Base-by-base conservation (phyloP, 2,888 invertebrate genomes). In the Crossocerus cetratus region DNA sequence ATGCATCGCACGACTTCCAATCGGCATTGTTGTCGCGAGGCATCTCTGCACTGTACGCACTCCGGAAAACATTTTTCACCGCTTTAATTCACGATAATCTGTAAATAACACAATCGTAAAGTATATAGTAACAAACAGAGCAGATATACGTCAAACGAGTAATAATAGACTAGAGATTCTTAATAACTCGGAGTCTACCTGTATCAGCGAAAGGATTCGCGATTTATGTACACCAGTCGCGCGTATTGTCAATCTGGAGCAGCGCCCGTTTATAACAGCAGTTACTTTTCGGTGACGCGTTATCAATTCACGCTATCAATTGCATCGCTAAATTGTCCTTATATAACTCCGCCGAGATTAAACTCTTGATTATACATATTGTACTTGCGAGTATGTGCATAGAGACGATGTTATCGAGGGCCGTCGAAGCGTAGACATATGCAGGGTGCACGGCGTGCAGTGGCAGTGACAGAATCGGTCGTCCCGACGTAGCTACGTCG, bases 1-100 rank as follows among this genome's bases (percentile, higher is more conserved):
- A 63, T 86, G 85, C 72, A 89, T 73, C 0, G 74, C 58, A 43
- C 87, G 78, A n/a, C 16, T 72, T 20, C 54, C 64, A 20, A 64
- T 49, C 18, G 67, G 42, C 56, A 18, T 5, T 4, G 56, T 14
- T 13, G 23, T 20, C 2, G 18, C 23, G 20, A 61, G 18, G 18
- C n/a, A 45, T 21, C 20, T 69, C 44, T 67, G 74, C 49, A 80
- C 53, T 2, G 20, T 22, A 2, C 23, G 44, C 21, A 61, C 60
- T 11, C 64, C 58, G 2, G n/a, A 23, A 22, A 78, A 56, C 76
- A 76, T 78, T 32, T 32, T 57, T 3, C 45, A 43, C 3, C 3
- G 11, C 32, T 2, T 13, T 4, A n/a, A 32, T 20, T 20, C 20
- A 45, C 1, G 3, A 20, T 22, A 45, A 70, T 22, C 76, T 76